phyloP scores from a whole-genome alignment of 2,113 vertebrate genomes.

The Sardina pilchardus region DNA sequence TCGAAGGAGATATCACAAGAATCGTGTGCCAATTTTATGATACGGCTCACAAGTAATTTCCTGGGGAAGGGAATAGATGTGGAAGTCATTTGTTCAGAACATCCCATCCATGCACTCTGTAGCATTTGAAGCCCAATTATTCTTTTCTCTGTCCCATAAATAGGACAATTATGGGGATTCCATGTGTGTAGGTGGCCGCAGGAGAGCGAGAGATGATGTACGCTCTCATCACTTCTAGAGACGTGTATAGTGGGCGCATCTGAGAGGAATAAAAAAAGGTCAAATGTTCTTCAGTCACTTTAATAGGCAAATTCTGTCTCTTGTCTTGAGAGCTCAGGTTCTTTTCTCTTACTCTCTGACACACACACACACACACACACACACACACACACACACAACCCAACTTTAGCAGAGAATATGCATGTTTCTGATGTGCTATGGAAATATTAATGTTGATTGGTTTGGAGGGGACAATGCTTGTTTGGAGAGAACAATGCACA shows the following conservation, averaged over 20 bases:
- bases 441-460: no score
- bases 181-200: neutral
- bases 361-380: no score
- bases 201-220: neutral
- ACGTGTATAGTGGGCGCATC: neutral
- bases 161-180: neutral
- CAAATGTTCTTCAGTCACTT: no score
- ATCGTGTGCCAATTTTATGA: neutral
- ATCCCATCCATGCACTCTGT: neutral
- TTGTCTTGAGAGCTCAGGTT: no score
- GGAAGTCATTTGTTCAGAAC: neutral
- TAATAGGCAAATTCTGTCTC: no score
- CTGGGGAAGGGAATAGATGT: neutral
- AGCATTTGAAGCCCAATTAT: neutral
- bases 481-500: no score
- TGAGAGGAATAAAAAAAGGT: neutral
- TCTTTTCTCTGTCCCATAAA: neutral
- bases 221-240: neutral
- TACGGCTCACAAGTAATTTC: neutral
- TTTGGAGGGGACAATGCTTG: no score
- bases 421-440: no score
- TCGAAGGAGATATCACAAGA: neutral
- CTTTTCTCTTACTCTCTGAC: no score
- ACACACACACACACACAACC: no score
- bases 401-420: no score